phyloP scores from a whole-genome alignment of 2,113 vertebrate genomes.

The Gracilinanus agilis region DNA sequence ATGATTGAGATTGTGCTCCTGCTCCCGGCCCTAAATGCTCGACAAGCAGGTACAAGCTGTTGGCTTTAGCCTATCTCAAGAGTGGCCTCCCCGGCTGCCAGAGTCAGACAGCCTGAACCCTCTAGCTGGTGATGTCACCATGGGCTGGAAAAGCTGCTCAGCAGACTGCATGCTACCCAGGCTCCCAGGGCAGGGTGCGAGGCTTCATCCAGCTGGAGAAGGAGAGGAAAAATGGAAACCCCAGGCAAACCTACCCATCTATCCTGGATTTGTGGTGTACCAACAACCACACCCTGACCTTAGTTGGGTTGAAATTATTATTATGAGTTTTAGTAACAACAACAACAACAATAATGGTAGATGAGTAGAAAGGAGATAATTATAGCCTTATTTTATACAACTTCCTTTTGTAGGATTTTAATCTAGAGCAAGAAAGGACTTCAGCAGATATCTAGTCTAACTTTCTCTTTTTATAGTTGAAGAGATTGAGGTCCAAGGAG shows the following conservation, averaged over 20 bases:
- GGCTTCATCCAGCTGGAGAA: background rate
- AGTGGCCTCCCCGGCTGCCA: background rate
- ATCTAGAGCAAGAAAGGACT: background rate
- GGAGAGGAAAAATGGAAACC: background rate
- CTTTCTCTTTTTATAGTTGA: background rate
- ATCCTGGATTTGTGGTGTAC: background rate
- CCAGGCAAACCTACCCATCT: background rate
- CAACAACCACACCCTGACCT: background rate
- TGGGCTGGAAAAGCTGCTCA: background rate
- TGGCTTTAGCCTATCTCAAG: constrained; percentile 47
- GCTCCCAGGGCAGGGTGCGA: background rate
- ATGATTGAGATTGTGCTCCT: constrained; percentile 69
- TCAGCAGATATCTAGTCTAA: background rate
- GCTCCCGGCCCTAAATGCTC: constrained; percentile 53
- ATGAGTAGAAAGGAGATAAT: background rate
- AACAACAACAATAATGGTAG: background rate
- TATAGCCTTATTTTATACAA: background rate
- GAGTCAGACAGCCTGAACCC: background rate
- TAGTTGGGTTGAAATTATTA: background rate
- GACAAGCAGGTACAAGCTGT: constrained; percentile 69
- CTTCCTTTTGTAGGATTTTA: background rate
- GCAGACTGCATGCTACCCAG: background rate
- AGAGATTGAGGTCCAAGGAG: background rate
- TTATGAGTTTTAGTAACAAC: background rate
- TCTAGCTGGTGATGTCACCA: constrained; percentile 9